Evolutionary conservation across 1,140 invertebrate genomes (phyloP).

Genomic region (Leptinotarsa lineolata): DNA sequence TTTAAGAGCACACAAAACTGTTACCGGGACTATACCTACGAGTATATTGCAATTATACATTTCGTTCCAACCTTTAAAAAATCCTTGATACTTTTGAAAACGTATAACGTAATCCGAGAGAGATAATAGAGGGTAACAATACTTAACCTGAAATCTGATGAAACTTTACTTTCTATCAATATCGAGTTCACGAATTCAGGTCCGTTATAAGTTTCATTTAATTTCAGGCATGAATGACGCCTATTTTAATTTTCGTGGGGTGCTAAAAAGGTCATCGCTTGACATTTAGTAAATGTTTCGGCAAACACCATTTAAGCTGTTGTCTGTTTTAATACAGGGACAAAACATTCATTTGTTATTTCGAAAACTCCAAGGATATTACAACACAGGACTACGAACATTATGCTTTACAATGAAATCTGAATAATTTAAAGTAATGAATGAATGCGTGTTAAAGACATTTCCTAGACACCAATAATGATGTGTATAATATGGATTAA

Average conservation of each 20-base stretch:
- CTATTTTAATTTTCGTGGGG: constrained; percentile 42
- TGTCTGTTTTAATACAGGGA: constrained; percentile 22
- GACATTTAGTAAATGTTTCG: constrained; percentile 38
- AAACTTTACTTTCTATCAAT: neutral
- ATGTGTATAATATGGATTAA: no score
- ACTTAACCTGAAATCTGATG: neutral
- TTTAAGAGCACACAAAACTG: no score
- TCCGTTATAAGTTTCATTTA: constrained; percentile 36
- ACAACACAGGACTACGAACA: no score
- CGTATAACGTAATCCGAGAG: neutral
- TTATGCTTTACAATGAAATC: no score
- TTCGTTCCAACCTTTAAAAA: no score
- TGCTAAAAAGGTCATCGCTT: constrained; percentile 39
- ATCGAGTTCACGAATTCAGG: neutral
- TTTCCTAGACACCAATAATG: no score
- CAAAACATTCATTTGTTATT: neutral
- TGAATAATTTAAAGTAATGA: no score
- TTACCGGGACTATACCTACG: no score
- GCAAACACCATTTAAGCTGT: constrained; percentile 36
- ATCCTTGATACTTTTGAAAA: no score
- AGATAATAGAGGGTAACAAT: neutral
- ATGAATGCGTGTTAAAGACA: no score
- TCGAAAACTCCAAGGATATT: no score
- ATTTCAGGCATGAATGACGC: constrained; percentile 40
- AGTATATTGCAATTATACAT: no score